Evolutionary conservation across 2,797 vertebrate genomes (phyloP), one percentile per base, ranked within the genome.

Genomic region (Varecia variegata): DNA sequence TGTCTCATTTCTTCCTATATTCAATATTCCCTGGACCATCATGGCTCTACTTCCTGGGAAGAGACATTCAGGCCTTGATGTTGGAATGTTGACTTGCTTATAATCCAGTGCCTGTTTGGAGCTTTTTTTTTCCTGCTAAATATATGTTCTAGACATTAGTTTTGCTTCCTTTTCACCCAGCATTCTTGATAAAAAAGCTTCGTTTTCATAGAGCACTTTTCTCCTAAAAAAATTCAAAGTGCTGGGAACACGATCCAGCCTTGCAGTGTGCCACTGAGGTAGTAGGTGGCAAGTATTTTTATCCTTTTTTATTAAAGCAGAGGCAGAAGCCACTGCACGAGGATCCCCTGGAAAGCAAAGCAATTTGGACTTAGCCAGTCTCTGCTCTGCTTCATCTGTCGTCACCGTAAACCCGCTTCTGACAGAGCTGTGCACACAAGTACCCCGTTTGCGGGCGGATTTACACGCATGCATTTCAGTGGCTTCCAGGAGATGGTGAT

Each of bases 251-350:
- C 5, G 25, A 87, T 90, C 94, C 47, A 30, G 79, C 77, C 14
- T 15, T 40, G 50, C 80, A 54, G 54, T 68, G 56, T 71, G 71
- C 94, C 96, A 97, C 79, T 35, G 87, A 85, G 87, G 56, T 27
- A 56, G 97, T 97, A 94, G 96, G 95, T 79, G 97, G 97, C 32
- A 6, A 88, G 86, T 97, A 93, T 97, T 97, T 97, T 96, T 96
- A 95, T 90, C 94, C 2, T 3, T 68, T 96, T 93, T 88, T 95
- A 84, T 93, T 86, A 84, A 90, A 92, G 79, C 32, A 38, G 70
- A 95, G 76, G 60, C 89, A 82, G 95, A 87, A 68, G 73, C 67
- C 74, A 47, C 56, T 58, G 74, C 74, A 54, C 40, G 70, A 71
- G 85, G 40, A 50, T 43, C 68, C 85, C 70, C 85, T 38, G 93